These are phyloP conservation scores for Theretra japonica DNA, from an alignment of 2,888 invertebrate species.

Conservation along the genomic window DNA sequence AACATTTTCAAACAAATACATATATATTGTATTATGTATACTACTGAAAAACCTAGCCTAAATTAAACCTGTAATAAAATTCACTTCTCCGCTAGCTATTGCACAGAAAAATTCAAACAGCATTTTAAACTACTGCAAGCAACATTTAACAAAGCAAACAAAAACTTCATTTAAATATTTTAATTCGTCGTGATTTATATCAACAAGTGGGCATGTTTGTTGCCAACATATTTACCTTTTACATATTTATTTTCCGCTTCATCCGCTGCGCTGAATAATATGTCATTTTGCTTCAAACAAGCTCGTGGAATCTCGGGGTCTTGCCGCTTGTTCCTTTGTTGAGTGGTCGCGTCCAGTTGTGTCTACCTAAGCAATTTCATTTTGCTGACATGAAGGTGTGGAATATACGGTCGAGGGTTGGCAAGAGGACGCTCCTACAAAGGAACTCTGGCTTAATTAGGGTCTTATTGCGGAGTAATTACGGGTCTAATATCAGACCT, in stretches of 20 bases:
- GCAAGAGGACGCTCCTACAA: neutral
- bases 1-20: too few species aligned
- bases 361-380: constrained; percentile 1
- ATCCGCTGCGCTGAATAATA: neutral
- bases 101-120: neutral
- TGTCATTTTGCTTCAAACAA: neutral
- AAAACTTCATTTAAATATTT: constrained; percentile 3
- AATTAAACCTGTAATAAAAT: neutral
- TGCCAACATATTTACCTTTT: neutral
- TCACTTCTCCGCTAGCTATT: neutral
- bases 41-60: neutral
- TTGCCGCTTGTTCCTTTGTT: neutral
- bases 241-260: neutral
- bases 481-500: constrained; percentile 20
- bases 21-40: too few species aligned
- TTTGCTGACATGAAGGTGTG: constrained; percentile 1
- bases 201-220: neutral
- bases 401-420: neutral
- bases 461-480: constrained; percentile 22
- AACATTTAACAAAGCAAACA: neutral
- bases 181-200: constrained; percentile 27
- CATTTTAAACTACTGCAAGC: neutral
- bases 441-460: constrained; percentile 20
- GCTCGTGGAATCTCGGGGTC: neutral
- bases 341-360: neutral